phyloP scores from a whole-genome alignment of 2,888 invertebrate species.

The Latheticus oryzae region DNA sequence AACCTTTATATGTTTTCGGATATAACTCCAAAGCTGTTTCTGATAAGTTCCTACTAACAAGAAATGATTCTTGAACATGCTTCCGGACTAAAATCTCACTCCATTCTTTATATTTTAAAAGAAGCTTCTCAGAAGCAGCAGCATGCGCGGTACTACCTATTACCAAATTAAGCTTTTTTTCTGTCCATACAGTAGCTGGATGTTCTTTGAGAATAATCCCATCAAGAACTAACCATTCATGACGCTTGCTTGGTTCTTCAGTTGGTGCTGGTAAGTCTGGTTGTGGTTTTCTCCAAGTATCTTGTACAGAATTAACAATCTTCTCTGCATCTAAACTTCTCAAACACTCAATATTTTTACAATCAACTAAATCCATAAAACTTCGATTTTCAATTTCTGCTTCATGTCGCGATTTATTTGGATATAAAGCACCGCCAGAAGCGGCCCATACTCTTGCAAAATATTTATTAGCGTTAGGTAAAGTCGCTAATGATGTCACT shows the following conservation, averaged over 20 bases:
- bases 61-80: slow-evolving; percentile 72
- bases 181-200: slow-evolving; percentile 74
- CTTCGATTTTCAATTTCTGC: slow-evolving; percentile 73
- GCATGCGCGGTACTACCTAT: slow-evolving; percentile 82
- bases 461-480: slow-evolving; percentile 71
- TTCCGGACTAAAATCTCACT: slow-evolving; percentile 74
- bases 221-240: slow-evolving; percentile 82
- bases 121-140: slow-evolving; percentile 73
- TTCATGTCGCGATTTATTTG: slow-evolving; percentile 72
- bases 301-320: slow-evolving; percentile 77
- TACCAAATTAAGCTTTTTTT: slow-evolving; percentile 69
- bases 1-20: slow-evolving; percentile 74
- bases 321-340: slow-evolving; percentile 68
- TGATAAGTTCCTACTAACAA: slow-evolving; percentile 74
- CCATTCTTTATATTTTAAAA: slow-evolving; percentile 74
- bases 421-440: slow-evolving; percentile 80
- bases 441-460: slow-evolving; percentile 83
- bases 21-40: slow-evolving; percentile 74
- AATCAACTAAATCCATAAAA: slow-evolving; percentile 69
- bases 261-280: slow-evolving; percentile 67
- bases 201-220: slow-evolving; percentile 76
- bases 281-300: slow-evolving; percentile 76
- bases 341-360: slow-evolving; percentile 70
- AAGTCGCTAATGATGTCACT: slow-evolving; percentile 78
- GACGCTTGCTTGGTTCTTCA: slow-evolving; percentile 71